Percentiles rank a stretch among this genome's conserved stretches.
These are phyloP conservation scores for Trichomalopsis sarcophagae DNA, from an alignment of 1,140 invertebrate genomes.

Conservation along the genomic window DNA sequence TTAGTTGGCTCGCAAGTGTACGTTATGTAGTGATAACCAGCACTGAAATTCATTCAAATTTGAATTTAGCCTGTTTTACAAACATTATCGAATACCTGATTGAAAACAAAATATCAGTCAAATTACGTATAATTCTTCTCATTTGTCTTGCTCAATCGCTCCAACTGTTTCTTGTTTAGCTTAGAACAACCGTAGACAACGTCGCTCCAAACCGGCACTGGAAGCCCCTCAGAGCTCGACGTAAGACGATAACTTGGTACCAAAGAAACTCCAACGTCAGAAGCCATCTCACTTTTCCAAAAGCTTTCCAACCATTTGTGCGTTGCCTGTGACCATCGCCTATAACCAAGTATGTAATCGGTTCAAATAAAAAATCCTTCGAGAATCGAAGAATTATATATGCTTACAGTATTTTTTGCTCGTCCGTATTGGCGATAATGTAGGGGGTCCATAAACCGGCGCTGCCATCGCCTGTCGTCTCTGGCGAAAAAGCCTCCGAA, in stretches of 20 bases:
- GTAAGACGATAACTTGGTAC: constrained; percentile 76
- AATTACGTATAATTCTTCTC: constrained; percentile 75
- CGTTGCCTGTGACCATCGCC: constrained; percentile 80
- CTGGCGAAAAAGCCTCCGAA: constrained; percentile 80
- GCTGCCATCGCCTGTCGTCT: constrained; percentile 86
- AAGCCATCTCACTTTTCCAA: constrained; percentile 78
- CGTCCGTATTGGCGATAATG: constrained; percentile 76
- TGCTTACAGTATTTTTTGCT: constrained; percentile 26
- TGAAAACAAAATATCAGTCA: constrained; percentile 34
- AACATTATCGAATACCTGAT: too few species aligned
- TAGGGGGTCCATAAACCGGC: constrained; percentile 86
- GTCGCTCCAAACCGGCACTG: constrained; percentile 73
- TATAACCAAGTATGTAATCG: constrained; percentile 9
- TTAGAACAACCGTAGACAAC: constrained; percentile 77
- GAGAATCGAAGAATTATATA: background rate
- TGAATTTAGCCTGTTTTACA: background rate
- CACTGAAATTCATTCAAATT: constrained; percentile 67
- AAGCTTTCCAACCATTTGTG: constrained; percentile 78
- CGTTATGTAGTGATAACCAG: constrained; percentile 78
- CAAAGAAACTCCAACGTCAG: constrained; percentile 77
- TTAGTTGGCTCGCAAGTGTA: constrained; percentile 78
- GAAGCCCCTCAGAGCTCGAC: constrained; percentile 56
- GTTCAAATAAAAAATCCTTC: background rate
- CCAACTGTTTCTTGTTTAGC: constrained; percentile 73
- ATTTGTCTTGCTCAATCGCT: constrained; percentile 71